A percentile compares a stretch with the other conserved stretches of the same genome.
Conservation (phyloP, 30 jellyfish, hydroid and myxozoan species). For the Aurelia sp. region DNA sequence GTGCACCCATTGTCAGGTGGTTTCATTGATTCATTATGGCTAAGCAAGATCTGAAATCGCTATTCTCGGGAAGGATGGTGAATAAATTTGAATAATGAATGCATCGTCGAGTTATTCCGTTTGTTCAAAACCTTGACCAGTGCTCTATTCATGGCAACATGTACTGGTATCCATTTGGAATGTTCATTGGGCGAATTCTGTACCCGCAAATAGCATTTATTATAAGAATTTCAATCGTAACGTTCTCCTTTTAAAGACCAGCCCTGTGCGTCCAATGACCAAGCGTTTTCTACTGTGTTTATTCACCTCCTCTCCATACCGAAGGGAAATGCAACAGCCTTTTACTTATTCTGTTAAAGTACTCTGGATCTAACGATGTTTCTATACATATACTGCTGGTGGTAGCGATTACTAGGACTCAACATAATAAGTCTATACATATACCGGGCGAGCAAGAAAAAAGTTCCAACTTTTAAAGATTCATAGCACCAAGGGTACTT, state of each 20-base stretch:
- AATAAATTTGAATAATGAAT: constrained; percentile 58
- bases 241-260: not conserved
- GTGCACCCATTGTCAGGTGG: constrained; percentile 61
- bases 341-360: too few relatives aligned
- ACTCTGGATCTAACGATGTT: too few relatives aligned
- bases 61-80: constrained; percentile 3
- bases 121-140: constrained; percentile 22
- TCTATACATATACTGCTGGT: too few relatives aligned
- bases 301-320: too few relatives aligned
- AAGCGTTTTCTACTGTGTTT: too few relatives aligned
- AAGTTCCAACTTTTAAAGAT: too few relatives aligned
- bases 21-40: constrained; percentile 3
- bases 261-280: too few relatives aligned
- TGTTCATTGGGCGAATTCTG: constrained; percentile 40
- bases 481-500: too few relatives aligned
- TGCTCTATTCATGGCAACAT: constrained; percentile 47
- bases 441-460: too few relatives aligned
- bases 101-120: constrained; percentile 12
- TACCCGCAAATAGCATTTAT: not conserved
- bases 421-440: too few relatives aligned
- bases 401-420: too few relatives aligned
- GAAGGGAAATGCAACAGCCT: too few relatives aligned
- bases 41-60: constrained; percentile 5
- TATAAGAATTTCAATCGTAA: not conserved
- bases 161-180: not conserved